Evolutionary conservation across 2,113 vertebrate genomes (phyloP).

Genomic region (Rhinichthys klamathensis): DNA sequence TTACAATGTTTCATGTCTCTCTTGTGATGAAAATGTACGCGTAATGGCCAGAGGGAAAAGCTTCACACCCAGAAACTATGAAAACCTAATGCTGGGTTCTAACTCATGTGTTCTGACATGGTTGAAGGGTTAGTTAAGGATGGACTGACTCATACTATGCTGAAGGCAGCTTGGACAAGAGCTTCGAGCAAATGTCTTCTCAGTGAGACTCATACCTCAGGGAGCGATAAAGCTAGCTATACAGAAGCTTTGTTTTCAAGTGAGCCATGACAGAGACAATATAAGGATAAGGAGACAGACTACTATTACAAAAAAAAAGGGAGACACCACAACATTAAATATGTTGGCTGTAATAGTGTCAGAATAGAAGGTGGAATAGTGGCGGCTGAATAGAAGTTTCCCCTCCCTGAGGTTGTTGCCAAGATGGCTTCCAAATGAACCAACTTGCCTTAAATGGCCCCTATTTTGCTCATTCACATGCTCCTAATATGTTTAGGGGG

Average conservation of each 20-base stretch:
- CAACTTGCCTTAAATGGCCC: background rate
- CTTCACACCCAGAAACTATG: slow-evolving; percentile 23
- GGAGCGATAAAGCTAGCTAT: background rate
- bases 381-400: background rate
- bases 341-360: background rate
- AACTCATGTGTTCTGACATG: slow-evolving; percentile 28
- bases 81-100: background rate
- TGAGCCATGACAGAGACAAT: background rate
- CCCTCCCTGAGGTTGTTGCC: background rate
- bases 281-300: background rate
- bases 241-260: slow-evolving; percentile 1
- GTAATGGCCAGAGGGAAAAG: background rate
- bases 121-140: slow-evolving; percentile 4
- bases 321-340: background rate
- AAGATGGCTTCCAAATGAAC: background rate
- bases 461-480: background rate
- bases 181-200: slow-evolving; percentile 18
- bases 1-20: slow-evolving; percentile 27
- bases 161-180: background rate
- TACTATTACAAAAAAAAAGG: background rate
- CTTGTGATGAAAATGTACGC: slow-evolving; percentile 23
- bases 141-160: background rate
- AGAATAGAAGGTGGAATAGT: no score
- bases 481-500: no score
- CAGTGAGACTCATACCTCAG: background rate